phyloP scores from a whole-genome alignment of 2,797 vertebrate species.

The Pantherophis vulpinus region DNA sequence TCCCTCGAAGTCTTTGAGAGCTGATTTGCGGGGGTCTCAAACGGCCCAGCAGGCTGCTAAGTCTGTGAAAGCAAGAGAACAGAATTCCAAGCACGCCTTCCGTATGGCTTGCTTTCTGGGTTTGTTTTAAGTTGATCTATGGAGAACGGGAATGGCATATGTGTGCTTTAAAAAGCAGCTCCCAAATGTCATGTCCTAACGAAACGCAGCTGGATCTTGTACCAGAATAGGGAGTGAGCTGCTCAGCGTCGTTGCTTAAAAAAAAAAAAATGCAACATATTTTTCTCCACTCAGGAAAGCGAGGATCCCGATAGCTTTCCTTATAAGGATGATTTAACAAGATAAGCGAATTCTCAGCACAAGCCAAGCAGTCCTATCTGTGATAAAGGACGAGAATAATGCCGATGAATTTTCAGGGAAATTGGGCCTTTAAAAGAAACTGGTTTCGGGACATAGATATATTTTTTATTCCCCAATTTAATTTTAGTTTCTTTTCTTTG shows the following conservation, averaged over 20 bases:
- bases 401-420: not conserved
- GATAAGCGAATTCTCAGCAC: not conserved
- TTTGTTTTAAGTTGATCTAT: not conserved
- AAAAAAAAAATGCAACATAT: not conserved
- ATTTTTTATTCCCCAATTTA: not conserved
- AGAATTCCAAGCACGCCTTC: constrained; percentile 21
- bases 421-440: not conserved
- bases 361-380: not conserved
- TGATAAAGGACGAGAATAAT: not conserved
- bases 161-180: constrained; percentile 26
- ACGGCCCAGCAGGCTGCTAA: not conserved
- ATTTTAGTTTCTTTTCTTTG: not conserved
- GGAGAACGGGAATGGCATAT: constrained; percentile 18
- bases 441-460: not conserved
- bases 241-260: not conserved
- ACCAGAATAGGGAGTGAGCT: fast-evolving
- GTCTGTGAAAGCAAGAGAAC: constrained; percentile 14
- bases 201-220: not conserved
- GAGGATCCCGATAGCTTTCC: not conserved
- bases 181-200: constrained; percentile 3
- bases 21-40: constrained; percentile 15
- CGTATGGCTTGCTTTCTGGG: constrained; percentile 13
- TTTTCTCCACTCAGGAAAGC: not conserved
- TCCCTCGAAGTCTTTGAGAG: not conserved
- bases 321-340: not conserved